These are phyloP conservation scores for Hippocampus abdominalis DNA, from an alignment of 2,113 vertebrate species.

Conservation along the genomic window DNA sequence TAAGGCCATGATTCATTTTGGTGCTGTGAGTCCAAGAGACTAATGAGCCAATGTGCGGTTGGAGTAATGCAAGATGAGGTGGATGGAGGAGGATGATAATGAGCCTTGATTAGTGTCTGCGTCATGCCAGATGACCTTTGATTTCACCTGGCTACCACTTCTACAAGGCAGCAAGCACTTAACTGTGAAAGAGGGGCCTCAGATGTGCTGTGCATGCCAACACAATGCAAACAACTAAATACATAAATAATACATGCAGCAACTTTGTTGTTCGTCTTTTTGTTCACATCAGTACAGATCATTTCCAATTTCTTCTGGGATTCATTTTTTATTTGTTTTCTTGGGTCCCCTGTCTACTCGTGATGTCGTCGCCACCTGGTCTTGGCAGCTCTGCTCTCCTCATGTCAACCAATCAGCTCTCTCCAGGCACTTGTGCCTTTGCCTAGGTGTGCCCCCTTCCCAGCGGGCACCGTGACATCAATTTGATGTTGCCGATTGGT, in stretches of 20 bases:
- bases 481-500: too few species aligned
- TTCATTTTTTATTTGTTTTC: neutral
- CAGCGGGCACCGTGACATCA: too few species aligned
- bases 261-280: neutral
- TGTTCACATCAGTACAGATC: neutral
- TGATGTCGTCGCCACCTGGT: too few species aligned
- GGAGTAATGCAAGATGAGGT: slow-evolving; percentile 35
- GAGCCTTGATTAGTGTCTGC: slow-evolving; percentile 34
- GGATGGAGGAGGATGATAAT: slow-evolving; percentile 45
- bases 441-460: too few species aligned
- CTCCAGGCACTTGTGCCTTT: too few species aligned
- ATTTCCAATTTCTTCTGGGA: neutral
- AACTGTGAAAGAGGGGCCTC: slow-evolving; percentile 6
- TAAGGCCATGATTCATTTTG: slow-evolving; percentile 16
- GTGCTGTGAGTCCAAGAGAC: slow-evolving; percentile 18
- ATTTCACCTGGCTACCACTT: slow-evolving; percentile 42
- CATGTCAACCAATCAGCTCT: too few species aligned
- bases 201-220: neutral
- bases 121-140: slow-evolving; percentile 39
- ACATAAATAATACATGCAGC: neutral
- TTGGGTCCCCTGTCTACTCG: neutral
- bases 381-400: too few species aligned
- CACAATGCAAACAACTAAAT: neutral
- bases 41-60: slow-evolving; percentile 26
- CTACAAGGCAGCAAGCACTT: slow-evolving; percentile 25